Conservation (phyloP, 2,797 vertebrate genomes). For the Melanotaenia boesemani region DNA sequence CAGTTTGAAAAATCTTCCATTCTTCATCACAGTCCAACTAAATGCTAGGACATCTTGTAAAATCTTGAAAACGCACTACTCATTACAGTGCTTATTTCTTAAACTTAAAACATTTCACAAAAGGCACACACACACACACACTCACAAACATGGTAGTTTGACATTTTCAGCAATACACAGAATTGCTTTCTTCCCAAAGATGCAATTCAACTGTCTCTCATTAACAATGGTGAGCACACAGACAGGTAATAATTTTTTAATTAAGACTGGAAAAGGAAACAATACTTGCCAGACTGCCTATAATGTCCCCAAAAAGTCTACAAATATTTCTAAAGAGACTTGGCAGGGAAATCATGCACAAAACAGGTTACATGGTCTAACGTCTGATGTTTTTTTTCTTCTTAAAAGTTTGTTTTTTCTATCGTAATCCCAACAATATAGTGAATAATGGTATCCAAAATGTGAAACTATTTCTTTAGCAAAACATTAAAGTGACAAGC, state of each 20-base stretch:
- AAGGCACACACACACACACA: conserved; percentile 45
- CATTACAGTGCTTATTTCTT: conserved; percentile 29
- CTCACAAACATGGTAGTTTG: neutral
- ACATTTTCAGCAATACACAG: conserved; percentile 25
- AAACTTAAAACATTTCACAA: conserved; percentile 46
- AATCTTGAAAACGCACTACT: conserved; percentile 12
- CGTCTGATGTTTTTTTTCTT: neutral
- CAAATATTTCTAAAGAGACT: neutral
- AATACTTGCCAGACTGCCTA: neutral
- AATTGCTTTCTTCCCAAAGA: conserved; percentile 7
- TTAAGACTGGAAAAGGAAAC: conserved; percentile 4
- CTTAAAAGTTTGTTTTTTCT: neutral
- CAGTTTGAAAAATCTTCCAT: conserved; percentile 12
- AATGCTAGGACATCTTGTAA: conserved; percentile 15
- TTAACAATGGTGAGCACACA: neutral
- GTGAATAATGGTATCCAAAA: conserved; percentile 13
- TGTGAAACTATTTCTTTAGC: conserved; percentile 23
- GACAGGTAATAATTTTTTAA: neutral
- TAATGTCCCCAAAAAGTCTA: neutral
- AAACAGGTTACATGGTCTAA: neutral
- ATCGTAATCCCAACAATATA: neutral
- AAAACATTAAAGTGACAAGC: conserved; percentile 10
- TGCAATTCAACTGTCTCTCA: neutral
- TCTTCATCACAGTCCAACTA: conserved; percentile 7
- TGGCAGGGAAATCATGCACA: conserved; percentile 2